Evolutionary conservation across 2,888 invertebrate genomes (phyloP), one percentile per base, ranked within the genome.

Genomic region (Idaea aversata): DNA sequence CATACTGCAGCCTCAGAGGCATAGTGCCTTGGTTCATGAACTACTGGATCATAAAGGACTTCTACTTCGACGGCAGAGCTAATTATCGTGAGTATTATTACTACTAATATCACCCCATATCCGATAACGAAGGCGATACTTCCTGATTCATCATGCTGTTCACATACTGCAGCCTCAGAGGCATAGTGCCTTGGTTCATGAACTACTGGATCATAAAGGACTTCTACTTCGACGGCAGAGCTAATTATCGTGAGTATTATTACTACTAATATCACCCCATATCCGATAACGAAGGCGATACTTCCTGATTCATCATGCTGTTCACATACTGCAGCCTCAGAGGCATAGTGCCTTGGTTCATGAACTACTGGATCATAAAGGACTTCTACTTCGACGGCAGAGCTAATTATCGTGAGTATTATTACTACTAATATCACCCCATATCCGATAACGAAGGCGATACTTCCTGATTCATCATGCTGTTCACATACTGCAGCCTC

Each of bases 161-260:
- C 65, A 88, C 89, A 0, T 92, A 85, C 72, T 36, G 70, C 66
- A 90, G 90, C 76, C 68, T 84, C 63, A 73, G 91, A 13, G 91
- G 87, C 0, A 65, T 90, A 1, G 87, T 91, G 7, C 87, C 84
- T 65, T 91, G 90, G 90, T 57, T 91, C 15, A 35, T 89, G 62
- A 93, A 93, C 77, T 88, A 86, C 63, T 92, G 92, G 91, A 73
- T 91, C 13, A 76, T 91, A 0, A 87, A 90, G 64, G 92, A 93
- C 66, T 88, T 86, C 66, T 91, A 86, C 66, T 82, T 75, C 35
- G 82, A 83, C 34, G 88, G 91, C 0, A 61, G 86, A 5, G 73
- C 66, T 0, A 63, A 66, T 15, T 85, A 81, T 62, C 84, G 91
- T 89, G 68, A 86, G 90, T 82, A 38, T 38, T 38, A 10, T 6